Evolutionary conservation across 2,888 invertebrate genomes (phyloP).

Genomic region (Oscheius onirici): DNA sequence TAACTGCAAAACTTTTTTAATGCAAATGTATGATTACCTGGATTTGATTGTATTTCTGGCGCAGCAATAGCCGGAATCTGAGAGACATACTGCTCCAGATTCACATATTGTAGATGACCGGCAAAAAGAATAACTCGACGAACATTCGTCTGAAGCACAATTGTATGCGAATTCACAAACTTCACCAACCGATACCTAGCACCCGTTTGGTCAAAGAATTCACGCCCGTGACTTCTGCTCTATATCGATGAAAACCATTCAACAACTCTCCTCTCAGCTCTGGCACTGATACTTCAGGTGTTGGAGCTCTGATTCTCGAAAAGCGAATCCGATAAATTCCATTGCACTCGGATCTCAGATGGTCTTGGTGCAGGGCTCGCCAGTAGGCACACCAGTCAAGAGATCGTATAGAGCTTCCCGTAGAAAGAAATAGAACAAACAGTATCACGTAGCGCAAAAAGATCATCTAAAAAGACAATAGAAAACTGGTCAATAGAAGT

Average conservation of each 20-base stretch:
- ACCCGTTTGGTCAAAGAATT: slow-evolving; percentile 18
- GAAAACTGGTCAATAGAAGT: neutral
- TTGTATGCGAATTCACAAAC: too few species aligned
- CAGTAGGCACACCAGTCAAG: slow-evolving; percentile 53
- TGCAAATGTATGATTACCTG: neutral
- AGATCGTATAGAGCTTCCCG: slow-evolving; percentile 22
- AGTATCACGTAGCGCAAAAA: slow-evolving; percentile 17
- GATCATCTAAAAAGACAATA: slow-evolving; percentile 14
- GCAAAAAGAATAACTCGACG: slow-evolving; percentile 20
- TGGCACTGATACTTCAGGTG: neutral
- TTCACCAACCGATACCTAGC: slow-evolving; percentile 17
- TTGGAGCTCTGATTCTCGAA: slow-evolving; percentile 32
- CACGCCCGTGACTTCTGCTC: slow-evolving; percentile 16
- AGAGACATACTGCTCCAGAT: slow-evolving; percentile 17
- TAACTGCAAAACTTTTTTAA: neutral
- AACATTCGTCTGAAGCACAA: slow-evolving; percentile 26
- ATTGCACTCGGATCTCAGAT: slow-evolving; percentile 46
- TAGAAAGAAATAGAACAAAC: slow-evolving; percentile 22
- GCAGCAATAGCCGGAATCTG: slow-evolving; percentile 20
- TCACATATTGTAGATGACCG: slow-evolving; percentile 21
- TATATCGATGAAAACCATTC: slow-evolving; percentile 12
- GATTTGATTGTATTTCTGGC: neutral
- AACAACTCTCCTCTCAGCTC: slow-evolving; percentile 9
- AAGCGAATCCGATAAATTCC: slow-evolving; percentile 45
- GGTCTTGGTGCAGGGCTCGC: slow-evolving; percentile 44